A percentile compares a stretch with the other conserved stretches of the same genome.
Conservation (phyloP, 2,888 invertebrate species). For the Sicus ferrugineus region DNA sequence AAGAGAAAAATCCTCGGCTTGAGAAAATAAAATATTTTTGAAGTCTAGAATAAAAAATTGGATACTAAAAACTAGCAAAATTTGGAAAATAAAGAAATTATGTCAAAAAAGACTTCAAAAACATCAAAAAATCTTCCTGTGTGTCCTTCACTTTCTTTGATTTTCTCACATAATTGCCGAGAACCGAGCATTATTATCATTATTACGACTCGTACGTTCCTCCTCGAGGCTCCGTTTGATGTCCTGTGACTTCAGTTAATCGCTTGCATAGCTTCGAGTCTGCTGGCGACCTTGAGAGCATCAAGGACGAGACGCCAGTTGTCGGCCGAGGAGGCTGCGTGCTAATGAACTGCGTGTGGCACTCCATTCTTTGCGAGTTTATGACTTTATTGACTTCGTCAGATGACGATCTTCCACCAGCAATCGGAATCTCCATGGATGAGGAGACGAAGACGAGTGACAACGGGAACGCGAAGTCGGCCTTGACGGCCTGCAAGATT, state of each 20-base stretch:
- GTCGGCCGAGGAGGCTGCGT: neutral
- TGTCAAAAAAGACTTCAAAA: neutral
- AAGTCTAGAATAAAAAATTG: too few relatives aligned
- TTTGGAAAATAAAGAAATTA: neutral
- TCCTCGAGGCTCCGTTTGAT: neutral
- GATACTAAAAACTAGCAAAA: too few relatives aligned
- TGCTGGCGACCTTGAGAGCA: slow-evolving; percentile 16
- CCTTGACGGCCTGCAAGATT: slow-evolving; percentile 22
- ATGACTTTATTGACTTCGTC: slow-evolving; percentile 37
- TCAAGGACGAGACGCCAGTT: slow-evolving; percentile 12
- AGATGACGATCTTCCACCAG: neutral
- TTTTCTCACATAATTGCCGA: neutral
- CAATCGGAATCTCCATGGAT: neutral
- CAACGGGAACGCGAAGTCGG: slow-evolving; percentile 10
- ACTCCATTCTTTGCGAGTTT: slow-evolving; percentile 51
- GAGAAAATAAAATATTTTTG: too few relatives aligned
- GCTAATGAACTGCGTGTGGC: slow-evolving; percentile 62
- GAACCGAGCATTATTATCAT: slow-evolving; percentile 19
- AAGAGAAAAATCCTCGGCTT: too few relatives aligned
- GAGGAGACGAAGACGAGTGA: neutral
- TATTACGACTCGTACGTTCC: neutral
- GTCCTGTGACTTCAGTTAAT: slow-evolving; percentile 15
- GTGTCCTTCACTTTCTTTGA: neutral
- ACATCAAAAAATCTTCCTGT: neutral
- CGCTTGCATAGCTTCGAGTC: slow-evolving; percentile 9